Base-by-base conservation (phyloP, 2,888 invertebrate species). In the Dolichomitus sp. region DNA sequence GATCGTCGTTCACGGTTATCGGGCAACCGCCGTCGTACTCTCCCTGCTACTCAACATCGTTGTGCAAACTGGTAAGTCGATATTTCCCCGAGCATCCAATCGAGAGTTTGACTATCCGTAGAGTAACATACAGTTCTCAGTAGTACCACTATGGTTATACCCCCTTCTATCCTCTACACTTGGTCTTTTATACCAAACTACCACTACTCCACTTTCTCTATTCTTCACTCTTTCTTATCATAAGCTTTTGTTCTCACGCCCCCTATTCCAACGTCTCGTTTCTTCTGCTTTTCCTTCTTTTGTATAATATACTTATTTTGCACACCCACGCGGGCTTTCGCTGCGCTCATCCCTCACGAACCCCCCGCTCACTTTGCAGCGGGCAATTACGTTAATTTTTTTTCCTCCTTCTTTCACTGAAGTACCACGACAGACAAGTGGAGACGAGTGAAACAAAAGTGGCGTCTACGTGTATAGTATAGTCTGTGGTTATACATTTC, bases 21-120 rank as follows among this genome's bases (percentile, higher is more conserved):
- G 90, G 85, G 90, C 91, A 84, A 91, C 90, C 87, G 89, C 90
- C 84, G 88, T 92, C 85, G 85, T 92, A 73, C 89, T 92, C 81
- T 92, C 90, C 80, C 88, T 92, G 87, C 90, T 92, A 69, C 90
- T 92, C 87, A 92, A 92, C 88, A 88, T 92, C 80, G 87, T 91
- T 82, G 90, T 90, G 86, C 90, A 91, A 89, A 91, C 91, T 84
- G 91, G 92, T 92, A 87, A 92, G 92, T 92, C 86, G 82, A 77
- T 83, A 68, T 73, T 42, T 69, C 50, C 40, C 70, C 80, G 52
- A 57, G 45, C 66, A 79, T 81, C 72, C 75, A 65, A 83, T 85
- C 84, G 73, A 27, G 65, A 73, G 48, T 61, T 33, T 54, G 33
- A 61, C 40, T 30, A 61, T 19, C 30, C 59, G 12, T 23, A 14